Conservation (phyloP, 2,113 vertebrate species). For the Oncorhynchus gorbuscha region DNA sequence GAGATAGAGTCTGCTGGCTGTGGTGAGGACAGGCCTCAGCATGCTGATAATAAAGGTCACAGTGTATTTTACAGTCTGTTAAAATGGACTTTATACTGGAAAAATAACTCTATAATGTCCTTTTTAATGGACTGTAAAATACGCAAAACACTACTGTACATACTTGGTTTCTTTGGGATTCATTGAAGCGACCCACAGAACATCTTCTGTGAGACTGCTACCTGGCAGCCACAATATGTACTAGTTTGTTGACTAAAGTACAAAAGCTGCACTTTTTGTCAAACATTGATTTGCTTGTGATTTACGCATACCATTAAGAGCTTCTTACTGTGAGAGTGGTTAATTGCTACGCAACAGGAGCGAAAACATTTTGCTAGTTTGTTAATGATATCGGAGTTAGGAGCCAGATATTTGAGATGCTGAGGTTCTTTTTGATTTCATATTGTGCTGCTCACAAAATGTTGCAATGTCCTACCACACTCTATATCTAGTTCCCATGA, state of each 20-base stretch:
- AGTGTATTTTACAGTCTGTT: background rate
- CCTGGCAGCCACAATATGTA: background rate
- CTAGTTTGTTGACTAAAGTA: background rate
- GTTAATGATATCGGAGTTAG: background rate
- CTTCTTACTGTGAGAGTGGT: too few relatives aligned
- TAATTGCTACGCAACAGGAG: too few relatives aligned
- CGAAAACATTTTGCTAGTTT: background rate
- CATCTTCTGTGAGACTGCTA: background rate
- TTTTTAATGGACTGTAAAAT: too few relatives aligned
- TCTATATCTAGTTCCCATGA: background rate
- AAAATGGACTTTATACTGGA: background rate
- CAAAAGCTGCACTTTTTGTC: background rate
- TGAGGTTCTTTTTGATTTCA: background rate
- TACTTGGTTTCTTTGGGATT: background rate
- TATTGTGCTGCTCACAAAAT: background rate
- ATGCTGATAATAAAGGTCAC: background rate
- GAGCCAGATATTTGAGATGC: background rate
- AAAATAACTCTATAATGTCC: background rate
- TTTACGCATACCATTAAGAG: too few relatives aligned
- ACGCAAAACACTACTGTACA: too few relatives aligned
- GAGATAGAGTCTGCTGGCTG: too few relatives aligned
- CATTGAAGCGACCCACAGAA: background rate
- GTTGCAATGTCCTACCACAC: background rate
- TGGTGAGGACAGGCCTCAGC: too few relatives aligned
- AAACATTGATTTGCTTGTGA: too few relatives aligned